A percentile compares a stretch with the other conserved stretches of the same genome.
These are phyloP conservation scores for Apomyelois bistriatella DNA, from an alignment of 2,888 invertebrate genomes.

Conservation along the genomic window DNA sequence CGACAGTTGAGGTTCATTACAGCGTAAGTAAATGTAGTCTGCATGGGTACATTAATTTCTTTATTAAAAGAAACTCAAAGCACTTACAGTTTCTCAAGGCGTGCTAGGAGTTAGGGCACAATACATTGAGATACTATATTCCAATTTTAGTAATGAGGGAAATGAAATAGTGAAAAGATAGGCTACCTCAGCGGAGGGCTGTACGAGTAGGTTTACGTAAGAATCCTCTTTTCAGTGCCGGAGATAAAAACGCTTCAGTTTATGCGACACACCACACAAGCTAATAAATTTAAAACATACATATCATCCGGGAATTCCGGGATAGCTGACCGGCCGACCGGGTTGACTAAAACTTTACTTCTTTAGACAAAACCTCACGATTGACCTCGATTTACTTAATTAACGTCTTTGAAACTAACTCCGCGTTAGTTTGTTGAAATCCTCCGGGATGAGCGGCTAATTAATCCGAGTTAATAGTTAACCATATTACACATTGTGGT, in stretches of 20 bases:
- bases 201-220: too few species aligned
- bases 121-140: too few species aligned
- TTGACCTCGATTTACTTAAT: constrained; percentile 3
- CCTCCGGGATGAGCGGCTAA: background rate
- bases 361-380: background rate
- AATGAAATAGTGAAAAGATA: too few species aligned
- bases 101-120: too few species aligned
- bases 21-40: too few species aligned
- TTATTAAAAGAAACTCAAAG: too few species aligned
- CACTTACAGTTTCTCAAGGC: too few species aligned
- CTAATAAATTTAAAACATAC: constrained; percentile 28
- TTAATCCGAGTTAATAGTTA: background rate
- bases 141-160: too few species aligned
- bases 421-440: background rate
- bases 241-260: constrained; percentile 1
- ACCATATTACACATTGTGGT: background rate
- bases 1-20: too few species aligned
- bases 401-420: background rate
- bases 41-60: too few species aligned
- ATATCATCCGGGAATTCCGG: constrained; percentile 19
- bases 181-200: too few species aligned
- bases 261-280: constrained; percentile 14
- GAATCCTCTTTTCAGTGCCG: too few species aligned
- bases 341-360: background rate
- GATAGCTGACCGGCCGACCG: constrained; percentile 23